phyloP scores from a whole-genome alignment of 2,797 vertebrate species.

The Enteromius trimaculatus region DNA sequence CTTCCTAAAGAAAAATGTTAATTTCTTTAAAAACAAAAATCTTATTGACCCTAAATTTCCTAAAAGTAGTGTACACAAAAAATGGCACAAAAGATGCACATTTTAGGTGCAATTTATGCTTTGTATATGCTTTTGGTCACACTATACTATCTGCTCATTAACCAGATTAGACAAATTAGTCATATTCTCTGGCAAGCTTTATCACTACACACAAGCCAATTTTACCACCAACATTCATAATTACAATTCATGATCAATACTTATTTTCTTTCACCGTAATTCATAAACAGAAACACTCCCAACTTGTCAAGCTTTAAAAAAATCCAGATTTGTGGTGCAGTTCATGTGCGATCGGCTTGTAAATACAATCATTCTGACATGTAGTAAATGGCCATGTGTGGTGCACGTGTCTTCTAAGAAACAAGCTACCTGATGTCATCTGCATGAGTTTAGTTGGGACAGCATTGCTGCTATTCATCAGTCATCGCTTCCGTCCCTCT shows the following conservation, averaged over 20 bases:
- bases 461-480: constrained; percentile 47
- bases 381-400: neutral
- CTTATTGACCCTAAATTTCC: neutral
- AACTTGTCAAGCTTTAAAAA: neutral
- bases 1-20: neutral
- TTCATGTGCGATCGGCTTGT: neutral
- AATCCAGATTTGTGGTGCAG: neutral
- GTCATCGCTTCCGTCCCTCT: constrained; percentile 37
- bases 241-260: neutral
- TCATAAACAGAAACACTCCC: neutral
- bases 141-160: neutral
- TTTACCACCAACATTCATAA: neutral
- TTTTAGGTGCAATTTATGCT: neutral
- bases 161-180: neutral
- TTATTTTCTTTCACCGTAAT: neutral
- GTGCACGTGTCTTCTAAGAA: neutral
- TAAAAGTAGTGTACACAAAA: neutral
- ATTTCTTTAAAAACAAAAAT: neutral
- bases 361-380: neutral
- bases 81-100: neutral
- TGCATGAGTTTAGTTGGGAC: constrained; percentile 41
- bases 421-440: constrained; percentile 35
- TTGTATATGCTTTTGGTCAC: neutral
- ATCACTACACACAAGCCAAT: neutral
- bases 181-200: neutral